Conservation (phyloP, 2,888 invertebrate genomes). For the Cryptosula pallasiana region DNA sequence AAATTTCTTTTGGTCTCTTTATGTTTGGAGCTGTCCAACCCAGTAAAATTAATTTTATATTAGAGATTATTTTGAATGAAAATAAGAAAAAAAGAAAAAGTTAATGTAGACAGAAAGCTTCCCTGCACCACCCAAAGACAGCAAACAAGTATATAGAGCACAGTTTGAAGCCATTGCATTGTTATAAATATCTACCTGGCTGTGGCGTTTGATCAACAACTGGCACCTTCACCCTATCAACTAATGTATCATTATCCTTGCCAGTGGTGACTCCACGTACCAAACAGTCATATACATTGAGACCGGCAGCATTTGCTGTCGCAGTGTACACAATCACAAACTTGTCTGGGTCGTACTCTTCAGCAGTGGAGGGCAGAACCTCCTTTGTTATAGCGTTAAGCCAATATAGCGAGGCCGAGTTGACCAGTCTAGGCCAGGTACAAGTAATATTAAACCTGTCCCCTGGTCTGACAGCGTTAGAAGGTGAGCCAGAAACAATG, state of each 20-base stretch:
- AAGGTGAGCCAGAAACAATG: background rate
- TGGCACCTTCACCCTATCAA: constrained; percentile 15
- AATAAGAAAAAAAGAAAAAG: too few relatives aligned
- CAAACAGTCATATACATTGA: background rate
- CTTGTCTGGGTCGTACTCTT: background rate
- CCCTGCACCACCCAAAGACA: too few relatives aligned
- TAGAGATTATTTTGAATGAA: too few relatives aligned
- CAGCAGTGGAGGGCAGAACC: background rate
- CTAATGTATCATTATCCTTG: background rate
- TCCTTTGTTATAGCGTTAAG: background rate
- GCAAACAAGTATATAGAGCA: too few relatives aligned
- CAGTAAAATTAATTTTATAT: too few relatives aligned
- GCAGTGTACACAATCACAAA: background rate
- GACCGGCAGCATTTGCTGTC: background rate
- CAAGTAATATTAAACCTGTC: background rate
- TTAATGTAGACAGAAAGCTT: too few relatives aligned
- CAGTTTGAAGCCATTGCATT: too few relatives aligned
- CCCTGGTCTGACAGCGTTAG: background rate
- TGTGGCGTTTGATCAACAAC: background rate
- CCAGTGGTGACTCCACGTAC: background rate
- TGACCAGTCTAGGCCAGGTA: background rate
- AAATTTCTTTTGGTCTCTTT: too few relatives aligned
- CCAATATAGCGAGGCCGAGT: background rate
- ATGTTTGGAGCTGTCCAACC: too few relatives aligned
- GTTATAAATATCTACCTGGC: background rate